These are phyloP conservation scores for Mionectes macconnelli DNA, from an alignment of 2,113 vertebrate genomes.

Conservation along the genomic window DNA sequence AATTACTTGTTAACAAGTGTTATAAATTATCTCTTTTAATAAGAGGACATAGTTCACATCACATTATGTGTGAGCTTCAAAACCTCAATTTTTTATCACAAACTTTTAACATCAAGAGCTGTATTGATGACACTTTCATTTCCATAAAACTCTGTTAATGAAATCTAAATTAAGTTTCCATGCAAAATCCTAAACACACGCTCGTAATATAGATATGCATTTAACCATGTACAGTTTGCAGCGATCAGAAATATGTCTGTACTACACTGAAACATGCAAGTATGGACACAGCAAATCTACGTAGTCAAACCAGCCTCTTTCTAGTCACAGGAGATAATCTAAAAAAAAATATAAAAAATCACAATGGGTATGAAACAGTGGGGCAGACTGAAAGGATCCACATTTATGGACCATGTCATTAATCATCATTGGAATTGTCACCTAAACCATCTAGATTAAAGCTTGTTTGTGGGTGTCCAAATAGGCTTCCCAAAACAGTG, in stretches of 20 bases:
- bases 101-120: neutral
- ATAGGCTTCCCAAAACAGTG: neutral
- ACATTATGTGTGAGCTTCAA: neutral
- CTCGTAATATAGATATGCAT: neutral
- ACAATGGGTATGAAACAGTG: neutral
- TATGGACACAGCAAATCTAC: neutral
- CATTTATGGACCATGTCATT: neutral
- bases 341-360: neutral
- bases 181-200: neutral
- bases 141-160: neutral
- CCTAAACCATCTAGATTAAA: neutral
- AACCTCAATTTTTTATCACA: neutral
- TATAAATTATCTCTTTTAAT: neutral
- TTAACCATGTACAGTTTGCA: neutral
- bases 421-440: neutral
- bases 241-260: neutral
- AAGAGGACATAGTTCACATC: neutral
- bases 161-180: neutral
- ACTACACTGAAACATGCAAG: neutral
- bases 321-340: neutral
- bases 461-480: neutral
- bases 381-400: neutral
- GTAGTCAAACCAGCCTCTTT: neutral
- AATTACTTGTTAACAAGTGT: neutral
- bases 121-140: neutral